These are phyloP conservation scores for Taeniopygia guttata DNA, from an alignment of 2,797 vertebrate genomes.

Conservation along the genomic window DNA sequence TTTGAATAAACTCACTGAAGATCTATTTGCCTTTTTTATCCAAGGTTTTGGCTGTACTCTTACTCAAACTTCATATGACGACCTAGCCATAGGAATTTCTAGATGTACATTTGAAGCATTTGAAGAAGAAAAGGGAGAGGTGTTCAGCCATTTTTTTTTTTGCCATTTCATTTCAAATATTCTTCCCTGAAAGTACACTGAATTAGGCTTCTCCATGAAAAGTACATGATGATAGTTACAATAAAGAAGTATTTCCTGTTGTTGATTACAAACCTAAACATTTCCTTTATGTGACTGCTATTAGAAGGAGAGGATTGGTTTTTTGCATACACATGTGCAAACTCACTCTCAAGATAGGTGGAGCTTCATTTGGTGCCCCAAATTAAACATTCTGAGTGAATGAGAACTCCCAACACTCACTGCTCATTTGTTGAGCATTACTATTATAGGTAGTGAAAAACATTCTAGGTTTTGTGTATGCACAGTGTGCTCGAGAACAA, in stretches of 20 bases:
- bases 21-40: not conserved
- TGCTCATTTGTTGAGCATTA: not conserved
- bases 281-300: not conserved
- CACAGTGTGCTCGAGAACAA: not conserved
- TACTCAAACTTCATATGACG: not conserved
- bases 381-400: not conserved
- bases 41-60: not conserved
- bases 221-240: not conserved
- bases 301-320: not conserved
- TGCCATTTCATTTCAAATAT: not conserved
- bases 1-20: not conserved
- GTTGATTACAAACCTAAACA: not conserved
- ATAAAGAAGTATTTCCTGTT: not conserved
- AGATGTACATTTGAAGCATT: not conserved
- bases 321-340: not conserved
- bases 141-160: not conserved
- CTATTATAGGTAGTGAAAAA: not conserved
- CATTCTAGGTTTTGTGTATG: not conserved
- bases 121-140: not conserved
- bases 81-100: not conserved
- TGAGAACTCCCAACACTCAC: not conserved
- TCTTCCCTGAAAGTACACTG: not conserved
- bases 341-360: not conserved
- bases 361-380: not conserved
- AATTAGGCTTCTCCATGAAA: not conserved